A percentile compares a stretch with the other conserved stretches of the same genome.
Conservation (phyloP, 2,888 invertebrate species). For the Orthosia gothica region DNA sequence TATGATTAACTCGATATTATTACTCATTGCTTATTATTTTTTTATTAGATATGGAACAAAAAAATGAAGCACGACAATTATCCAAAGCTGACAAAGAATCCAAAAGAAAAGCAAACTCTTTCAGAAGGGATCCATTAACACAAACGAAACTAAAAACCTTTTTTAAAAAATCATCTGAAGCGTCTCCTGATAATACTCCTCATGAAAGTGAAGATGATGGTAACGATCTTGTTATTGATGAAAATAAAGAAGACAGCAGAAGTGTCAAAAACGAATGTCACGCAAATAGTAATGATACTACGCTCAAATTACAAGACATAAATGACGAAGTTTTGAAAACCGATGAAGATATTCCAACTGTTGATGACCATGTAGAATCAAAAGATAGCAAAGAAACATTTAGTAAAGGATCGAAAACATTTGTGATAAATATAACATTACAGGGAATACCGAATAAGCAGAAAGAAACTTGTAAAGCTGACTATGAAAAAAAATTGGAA, state of each 20-base stretch:
- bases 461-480: slow-evolving; percentile 60
- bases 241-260: slow-evolving; percentile 70
- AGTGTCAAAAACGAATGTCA: slow-evolving; percentile 60
- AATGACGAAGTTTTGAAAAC: slow-evolving; percentile 46
- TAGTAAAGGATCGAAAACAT: slow-evolving; percentile 74
- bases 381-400: slow-evolving; percentile 41
- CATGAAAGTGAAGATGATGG: slow-evolving; percentile 81
- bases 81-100: slow-evolving; percentile 88
- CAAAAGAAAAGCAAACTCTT: slow-evolving; percentile 87
- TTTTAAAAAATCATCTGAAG: slow-evolving; percentile 81
- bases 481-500: slow-evolving; percentile 49
- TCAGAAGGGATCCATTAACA: slow-evolving; percentile 87
- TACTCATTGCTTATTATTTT: slow-evolving; percentile 22
- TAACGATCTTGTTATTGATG: slow-evolving; percentile 82
- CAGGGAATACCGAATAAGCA: slow-evolving; percentile 81
- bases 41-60: slow-evolving; percentile 73
- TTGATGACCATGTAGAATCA: slow-evolving; percentile 19
- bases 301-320: slow-evolving; percentile 75
- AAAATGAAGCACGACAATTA: slow-evolving; percentile 75
- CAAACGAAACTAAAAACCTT: slow-evolving; percentile 89
- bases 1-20: background rate
- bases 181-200: slow-evolving; percentile 71
- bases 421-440: slow-evolving; percentile 87
- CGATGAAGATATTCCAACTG: slow-evolving; percentile 32
- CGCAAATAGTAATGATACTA: slow-evolving; percentile 73